These are phyloP conservation scores for Scaptomyza parva DNA, from an alignment of 2,888 invertebrate species.

Conservation along the genomic window DNA sequence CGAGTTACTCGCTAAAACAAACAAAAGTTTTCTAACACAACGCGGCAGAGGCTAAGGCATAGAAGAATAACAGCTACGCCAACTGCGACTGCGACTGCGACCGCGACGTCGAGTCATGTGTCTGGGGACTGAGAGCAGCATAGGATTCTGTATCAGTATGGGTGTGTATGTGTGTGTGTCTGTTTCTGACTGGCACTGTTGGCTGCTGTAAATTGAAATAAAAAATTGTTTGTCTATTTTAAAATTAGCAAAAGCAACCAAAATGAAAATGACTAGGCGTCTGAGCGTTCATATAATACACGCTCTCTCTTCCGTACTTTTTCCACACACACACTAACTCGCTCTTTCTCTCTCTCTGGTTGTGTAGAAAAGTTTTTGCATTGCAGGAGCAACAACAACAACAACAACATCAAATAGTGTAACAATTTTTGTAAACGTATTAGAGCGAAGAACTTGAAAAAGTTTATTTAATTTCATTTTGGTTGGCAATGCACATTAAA, in stretches of 20 bases:
- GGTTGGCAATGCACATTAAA: conserved; percentile 62
- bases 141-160: not conserved
- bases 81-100: conserved; percentile 10
- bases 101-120: conserved; percentile 56
- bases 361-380: conserved; percentile 53
- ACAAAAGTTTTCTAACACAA: conserved; percentile 46
- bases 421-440: conserved; percentile 24
- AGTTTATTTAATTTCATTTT: conserved; percentile 56
- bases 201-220: conserved; percentile 74
- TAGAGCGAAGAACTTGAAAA: conserved; percentile 57
- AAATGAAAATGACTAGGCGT: conserved; percentile 70
- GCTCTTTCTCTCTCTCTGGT: not conserved
- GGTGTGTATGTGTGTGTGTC: conserved; percentile 14
- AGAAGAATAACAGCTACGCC: conserved; percentile 20
- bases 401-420: conserved; percentile 4
- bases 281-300: conserved; percentile 36
- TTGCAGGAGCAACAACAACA: conserved; percentile 22
- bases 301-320: conserved; percentile 13
- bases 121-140: conserved; percentile 40
- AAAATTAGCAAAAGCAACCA: conserved; percentile 76
- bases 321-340: too few species aligned
- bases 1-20: conserved; percentile 67
- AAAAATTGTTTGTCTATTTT: conserved; percentile 78
- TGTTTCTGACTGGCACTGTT: conserved; percentile 30
- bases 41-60: not conserved